Conservation (phyloP, 2,888 invertebrate genomes). For the Fissipunctia ypsillon region DNA sequence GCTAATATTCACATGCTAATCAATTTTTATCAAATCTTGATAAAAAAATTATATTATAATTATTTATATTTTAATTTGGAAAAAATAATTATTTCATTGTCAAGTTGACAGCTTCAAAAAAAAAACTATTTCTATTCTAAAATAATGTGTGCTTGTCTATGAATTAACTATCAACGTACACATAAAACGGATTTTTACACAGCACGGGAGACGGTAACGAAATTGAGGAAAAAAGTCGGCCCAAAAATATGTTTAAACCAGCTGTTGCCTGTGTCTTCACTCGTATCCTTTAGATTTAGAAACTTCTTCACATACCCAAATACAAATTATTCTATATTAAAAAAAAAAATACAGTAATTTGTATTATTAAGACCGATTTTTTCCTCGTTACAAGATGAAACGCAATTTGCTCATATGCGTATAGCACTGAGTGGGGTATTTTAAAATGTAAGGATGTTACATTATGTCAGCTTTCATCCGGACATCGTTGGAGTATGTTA, state of each 20-base stretch:
- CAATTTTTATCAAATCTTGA: too few species aligned
- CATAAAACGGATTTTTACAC: constrained; percentile 23
- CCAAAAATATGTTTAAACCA: not conserved
- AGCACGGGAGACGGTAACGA: not conserved
- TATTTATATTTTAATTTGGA: too few species aligned
- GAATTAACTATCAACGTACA: constrained; percentile 49
- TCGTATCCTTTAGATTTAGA: accelerated
- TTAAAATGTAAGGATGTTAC: constrained; percentile 41
- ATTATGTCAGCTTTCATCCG: constrained; percentile 6
- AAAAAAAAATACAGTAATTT: not conserved
- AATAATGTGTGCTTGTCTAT: constrained; percentile 39
- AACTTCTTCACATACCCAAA: not conserved
- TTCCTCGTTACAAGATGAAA: not conserved
- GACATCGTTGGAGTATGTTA: constrained; percentile 13
- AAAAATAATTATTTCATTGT: too few species aligned
- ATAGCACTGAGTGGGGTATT: constrained; percentile 16
- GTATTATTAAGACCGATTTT: too few species aligned
- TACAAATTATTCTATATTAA: too few species aligned
- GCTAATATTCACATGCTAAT: too few species aligned
- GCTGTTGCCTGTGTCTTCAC: not conserved
- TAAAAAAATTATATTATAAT: too few species aligned
- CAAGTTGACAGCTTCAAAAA: too few species aligned
- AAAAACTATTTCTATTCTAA: too few species aligned
- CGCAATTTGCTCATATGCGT: not conserved
- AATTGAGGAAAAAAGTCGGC: constrained; percentile 29